These are phyloP conservation scores for Odontomyia ornata DNA, from an alignment of 2,888 invertebrate species.

Conservation along the genomic window DNA sequence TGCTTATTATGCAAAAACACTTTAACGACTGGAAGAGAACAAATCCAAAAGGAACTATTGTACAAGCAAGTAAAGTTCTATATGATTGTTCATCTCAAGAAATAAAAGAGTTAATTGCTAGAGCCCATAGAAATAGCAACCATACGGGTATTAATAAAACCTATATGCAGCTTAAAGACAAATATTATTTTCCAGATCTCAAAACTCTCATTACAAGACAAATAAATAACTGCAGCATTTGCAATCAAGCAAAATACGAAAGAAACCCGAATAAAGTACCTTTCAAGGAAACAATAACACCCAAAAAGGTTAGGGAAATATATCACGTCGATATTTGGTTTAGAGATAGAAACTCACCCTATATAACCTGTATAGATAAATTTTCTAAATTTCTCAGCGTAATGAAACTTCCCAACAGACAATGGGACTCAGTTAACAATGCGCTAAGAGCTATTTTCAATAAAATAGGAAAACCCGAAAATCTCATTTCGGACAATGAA, in stretches of 20 bases:
- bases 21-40: not conserved
- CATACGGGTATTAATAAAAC: not conserved
- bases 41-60: not conserved
- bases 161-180: not conserved
- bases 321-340: constrained; percentile 6
- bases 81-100: not conserved
- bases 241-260: not conserved
- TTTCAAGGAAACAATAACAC: not conserved
- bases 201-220: not conserved
- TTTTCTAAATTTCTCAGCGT: constrained; percentile 8
- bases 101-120: not conserved
- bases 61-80: not conserved
- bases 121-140: not conserved
- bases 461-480: not conserved
- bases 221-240: constrained; percentile 11
- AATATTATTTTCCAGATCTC: constrained; percentile 3
- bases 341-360: not conserved
- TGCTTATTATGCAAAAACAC: not conserved
- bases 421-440: not conserved
- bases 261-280: not conserved
- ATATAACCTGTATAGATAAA: constrained; percentile 3
- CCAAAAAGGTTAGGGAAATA: not conserved
- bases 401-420: not conserved
- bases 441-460: not conserved
- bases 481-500: constrained; percentile 6